A percentile compares a stretch with the other conserved stretches of the same genome.
Conservation (phyloP, 2,113 vertebrate genomes). For the Sander lucioperca region DNA sequence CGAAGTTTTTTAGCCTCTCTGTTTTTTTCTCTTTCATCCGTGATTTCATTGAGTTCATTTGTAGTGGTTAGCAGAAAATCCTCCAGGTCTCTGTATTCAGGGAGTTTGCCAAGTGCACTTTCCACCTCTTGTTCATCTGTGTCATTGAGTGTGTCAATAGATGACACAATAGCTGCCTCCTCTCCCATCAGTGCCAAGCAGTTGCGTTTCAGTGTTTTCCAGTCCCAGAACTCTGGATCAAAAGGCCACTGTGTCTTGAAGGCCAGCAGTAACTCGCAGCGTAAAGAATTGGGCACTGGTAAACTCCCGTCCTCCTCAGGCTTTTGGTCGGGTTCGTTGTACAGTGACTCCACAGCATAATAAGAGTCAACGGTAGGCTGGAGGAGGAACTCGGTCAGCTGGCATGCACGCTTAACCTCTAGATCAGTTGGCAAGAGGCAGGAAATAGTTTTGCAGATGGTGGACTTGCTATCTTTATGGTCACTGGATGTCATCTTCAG, state of each 20-base stretch:
- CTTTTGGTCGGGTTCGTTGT: conserved; percentile 99
- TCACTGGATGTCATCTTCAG: conserved; percentile 95
- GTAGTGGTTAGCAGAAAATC: conserved; percentile 89
- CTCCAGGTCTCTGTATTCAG: conserved; percentile 89
- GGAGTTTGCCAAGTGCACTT: conserved; percentile 82
- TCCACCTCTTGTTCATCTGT: conserved; percentile 91
- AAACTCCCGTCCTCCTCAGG: conserved; percentile 97
- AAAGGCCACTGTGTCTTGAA: conserved; percentile 99
- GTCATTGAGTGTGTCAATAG: conserved; percentile 96
- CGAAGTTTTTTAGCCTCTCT: conserved; percentile 93
- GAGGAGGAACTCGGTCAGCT: conserved; percentile 97
- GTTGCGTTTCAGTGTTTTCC: conserved; percentile 98
- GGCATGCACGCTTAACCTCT: conserved; percentile 98
- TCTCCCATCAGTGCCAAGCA: conserved; percentile 99
- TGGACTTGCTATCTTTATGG: conserved; percentile 92
- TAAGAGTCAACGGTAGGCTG: conserved; percentile 98
- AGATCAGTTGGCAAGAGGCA: conserved; percentile 97
- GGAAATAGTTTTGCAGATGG: conserved; percentile 98
- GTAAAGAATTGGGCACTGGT: conserved; percentile 97
- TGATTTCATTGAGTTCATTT: conserved; percentile 87
- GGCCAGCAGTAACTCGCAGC: conserved; percentile 97
- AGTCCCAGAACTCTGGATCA: conserved; percentile 99
- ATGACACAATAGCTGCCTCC: conserved; percentile 97
- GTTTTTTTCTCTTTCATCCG: conserved; percentile 94
- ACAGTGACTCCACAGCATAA: conserved; percentile 97